Evolutionary conservation across 2,888 invertebrate species (phyloP).

Genomic region (Pandemis heparana): DNA sequence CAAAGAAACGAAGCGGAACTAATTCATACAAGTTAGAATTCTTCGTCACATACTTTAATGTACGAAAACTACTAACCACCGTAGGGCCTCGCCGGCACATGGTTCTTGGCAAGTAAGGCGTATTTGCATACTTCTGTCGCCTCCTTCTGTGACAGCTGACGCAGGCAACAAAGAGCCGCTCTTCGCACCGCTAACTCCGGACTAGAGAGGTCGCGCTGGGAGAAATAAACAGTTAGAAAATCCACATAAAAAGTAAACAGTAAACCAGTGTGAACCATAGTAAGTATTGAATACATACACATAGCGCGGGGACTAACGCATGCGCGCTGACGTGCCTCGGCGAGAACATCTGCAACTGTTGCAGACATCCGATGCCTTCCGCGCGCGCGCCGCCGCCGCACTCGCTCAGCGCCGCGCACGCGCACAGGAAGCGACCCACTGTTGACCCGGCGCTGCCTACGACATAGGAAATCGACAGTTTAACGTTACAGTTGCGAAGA

Average conservation of each 20-base stretch:
- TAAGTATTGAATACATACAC: slow-evolving; percentile 87
- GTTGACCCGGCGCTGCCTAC: slow-evolving; percentile 65
- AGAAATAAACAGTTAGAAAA: slow-evolving; percentile 21
- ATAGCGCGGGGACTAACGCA: slow-evolving; percentile 95
- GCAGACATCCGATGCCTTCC: slow-evolving; percentile 97
- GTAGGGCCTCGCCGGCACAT: slow-evolving; percentile 74
- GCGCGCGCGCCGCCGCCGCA: slow-evolving; percentile 97
- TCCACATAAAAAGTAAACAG: not conserved
- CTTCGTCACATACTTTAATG: too few species aligned
- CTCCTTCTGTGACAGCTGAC: slow-evolving; percentile 98
- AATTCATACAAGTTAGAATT: too few species aligned
- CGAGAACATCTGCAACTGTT: slow-evolving; percentile 99
- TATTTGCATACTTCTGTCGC: slow-evolving; percentile 98
- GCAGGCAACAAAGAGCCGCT: slow-evolving; percentile 97
- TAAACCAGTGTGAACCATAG: too few species aligned
- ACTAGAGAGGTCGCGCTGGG: slow-evolving; percentile 93
- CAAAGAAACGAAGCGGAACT: too few species aligned
- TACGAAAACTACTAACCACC: slow-evolving; percentile 63
- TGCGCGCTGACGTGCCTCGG: slow-evolving; percentile 97
- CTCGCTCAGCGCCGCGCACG: slow-evolving; percentile 96
- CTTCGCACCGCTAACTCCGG: slow-evolving; percentile 96
- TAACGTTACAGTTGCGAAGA: not conserved
- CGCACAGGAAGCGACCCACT: slow-evolving; percentile 91
- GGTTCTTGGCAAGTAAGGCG: slow-evolving; percentile 87
- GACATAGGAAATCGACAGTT: not conserved